phyloP scores from a whole-genome alignment of 2,888 invertebrate genomes.

The Deroplatys truncata region DNA sequence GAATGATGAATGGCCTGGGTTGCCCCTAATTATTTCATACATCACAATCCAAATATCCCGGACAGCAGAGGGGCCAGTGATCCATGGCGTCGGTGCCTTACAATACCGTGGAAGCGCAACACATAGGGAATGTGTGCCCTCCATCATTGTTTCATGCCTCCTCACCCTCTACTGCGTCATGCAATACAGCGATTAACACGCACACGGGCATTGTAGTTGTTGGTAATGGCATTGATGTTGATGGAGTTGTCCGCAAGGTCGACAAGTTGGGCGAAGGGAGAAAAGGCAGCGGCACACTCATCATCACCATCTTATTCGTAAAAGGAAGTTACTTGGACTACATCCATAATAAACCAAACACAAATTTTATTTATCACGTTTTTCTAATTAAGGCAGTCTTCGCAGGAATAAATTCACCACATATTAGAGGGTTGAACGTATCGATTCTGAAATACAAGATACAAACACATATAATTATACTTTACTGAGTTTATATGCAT shows the following conservation, averaged over 20 bases:
- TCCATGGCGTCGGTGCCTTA: not conserved
- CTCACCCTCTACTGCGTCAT: not conserved
- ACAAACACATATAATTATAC: too few species aligned
- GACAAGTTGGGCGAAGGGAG: not conserved
- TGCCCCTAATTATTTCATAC: conserved; percentile 48
- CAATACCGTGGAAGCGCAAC: not conserved
- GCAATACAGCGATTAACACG: conserved; percentile 20
- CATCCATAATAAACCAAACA: too few species aligned
- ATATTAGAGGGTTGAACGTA: too few species aligned
- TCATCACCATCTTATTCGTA: not conserved
- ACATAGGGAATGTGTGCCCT: not conserved
- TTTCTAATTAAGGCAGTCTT: too few species aligned
- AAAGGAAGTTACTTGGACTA: not conserved
- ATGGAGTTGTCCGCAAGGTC: not conserved
- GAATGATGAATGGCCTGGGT: conserved; percentile 16
- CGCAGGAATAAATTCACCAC: too few species aligned
- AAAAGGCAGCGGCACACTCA: not conserved
- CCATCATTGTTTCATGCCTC: not conserved
- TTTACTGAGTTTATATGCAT: too few species aligned
- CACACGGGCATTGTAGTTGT: not conserved
- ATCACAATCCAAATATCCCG: conserved; percentile 41
- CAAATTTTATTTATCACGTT: too few species aligned
- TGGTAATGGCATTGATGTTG: not conserved
- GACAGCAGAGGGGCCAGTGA: not conserved
- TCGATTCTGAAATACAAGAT: too few species aligned